Evolutionary conservation across 2,113 vertebrate species (phyloP).

Genomic region (Myiozetetes cayanensis): DNA sequence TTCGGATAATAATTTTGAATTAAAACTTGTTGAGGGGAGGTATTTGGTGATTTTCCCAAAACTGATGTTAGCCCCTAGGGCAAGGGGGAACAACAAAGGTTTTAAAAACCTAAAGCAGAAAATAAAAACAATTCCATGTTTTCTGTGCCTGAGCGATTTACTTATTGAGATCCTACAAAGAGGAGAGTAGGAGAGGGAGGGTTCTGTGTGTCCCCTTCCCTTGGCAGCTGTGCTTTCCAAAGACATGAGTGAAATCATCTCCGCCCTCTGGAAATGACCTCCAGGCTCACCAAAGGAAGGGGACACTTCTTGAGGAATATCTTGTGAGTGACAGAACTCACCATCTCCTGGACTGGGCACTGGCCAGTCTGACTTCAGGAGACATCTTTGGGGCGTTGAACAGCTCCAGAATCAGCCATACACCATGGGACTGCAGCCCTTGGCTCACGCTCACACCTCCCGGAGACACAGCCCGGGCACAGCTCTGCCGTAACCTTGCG

Average conservation of each 20-base stretch:
- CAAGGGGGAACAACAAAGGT: neutral
- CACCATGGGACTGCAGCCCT: neutral
- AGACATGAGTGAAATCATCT: neutral
- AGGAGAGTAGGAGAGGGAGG: neutral
- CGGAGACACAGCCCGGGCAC: fast-evolving
- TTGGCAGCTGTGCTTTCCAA: neutral
- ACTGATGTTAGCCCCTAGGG: neutral
- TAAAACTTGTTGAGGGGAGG: neutral
- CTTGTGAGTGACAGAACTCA: neutral
- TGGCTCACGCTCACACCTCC: neutral
- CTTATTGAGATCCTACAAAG: neutral
- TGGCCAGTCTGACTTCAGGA: neutral
- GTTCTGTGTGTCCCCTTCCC: neutral
- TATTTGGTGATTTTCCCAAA: neutral
- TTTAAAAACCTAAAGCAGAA: neutral
- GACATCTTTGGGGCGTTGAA: neutral
- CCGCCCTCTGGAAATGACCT: neutral
- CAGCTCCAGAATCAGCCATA: neutral
- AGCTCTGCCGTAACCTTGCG: neutral
- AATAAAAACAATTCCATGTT: neutral
- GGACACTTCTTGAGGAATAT: neutral
- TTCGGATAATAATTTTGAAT: neutral
- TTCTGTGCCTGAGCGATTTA: neutral
- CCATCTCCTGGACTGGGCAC: neutral
- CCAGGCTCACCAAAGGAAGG: neutral